Percentiles rank a stretch among this genome's conserved stretches.
These are phyloP conservation scores for Branchinecta sandiegonensis DNA, from an alignment of 2,888 invertebrate species.

Conservation along the genomic window DNA sequence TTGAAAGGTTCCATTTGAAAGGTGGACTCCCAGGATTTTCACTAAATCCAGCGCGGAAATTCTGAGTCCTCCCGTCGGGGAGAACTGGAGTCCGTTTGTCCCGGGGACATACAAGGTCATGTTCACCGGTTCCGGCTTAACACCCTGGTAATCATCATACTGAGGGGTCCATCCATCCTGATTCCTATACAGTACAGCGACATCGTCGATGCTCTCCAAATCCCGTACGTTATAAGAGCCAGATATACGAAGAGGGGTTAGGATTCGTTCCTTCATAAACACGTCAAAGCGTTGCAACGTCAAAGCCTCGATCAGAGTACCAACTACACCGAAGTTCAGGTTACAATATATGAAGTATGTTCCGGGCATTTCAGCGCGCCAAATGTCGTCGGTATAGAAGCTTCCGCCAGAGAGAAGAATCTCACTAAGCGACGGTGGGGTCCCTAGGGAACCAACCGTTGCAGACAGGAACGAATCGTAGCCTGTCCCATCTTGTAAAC, in stretches of 20 bases:
- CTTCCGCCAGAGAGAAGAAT: not conserved
- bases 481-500: not conserved
- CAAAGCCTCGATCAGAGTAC: not conserved
- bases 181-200: not conserved
- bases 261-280: not conserved
- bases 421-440: not conserved
- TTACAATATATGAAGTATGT: not conserved
- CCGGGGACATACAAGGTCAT: constrained; percentile 5
- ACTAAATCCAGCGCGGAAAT: not conserved
- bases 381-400: not conserved
- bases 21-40: not conserved
- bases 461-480: not conserved
- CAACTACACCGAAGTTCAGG: not conserved
- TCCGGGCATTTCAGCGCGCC: not conserved
- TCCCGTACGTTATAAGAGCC: constrained; percentile 12
- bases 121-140: not conserved
- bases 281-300: not conserved
- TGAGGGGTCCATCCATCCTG: not conserved
- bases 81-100: constrained; percentile 2
- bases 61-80: not conserved
- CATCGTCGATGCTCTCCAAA: not conserved
- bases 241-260: not conserved
- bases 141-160: not conserved
- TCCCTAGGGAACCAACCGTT: not conserved
- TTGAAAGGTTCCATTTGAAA: not conserved